Conservation (phyloP, 1,140 invertebrate genomes). For the Bombus balteatus region DNA sequence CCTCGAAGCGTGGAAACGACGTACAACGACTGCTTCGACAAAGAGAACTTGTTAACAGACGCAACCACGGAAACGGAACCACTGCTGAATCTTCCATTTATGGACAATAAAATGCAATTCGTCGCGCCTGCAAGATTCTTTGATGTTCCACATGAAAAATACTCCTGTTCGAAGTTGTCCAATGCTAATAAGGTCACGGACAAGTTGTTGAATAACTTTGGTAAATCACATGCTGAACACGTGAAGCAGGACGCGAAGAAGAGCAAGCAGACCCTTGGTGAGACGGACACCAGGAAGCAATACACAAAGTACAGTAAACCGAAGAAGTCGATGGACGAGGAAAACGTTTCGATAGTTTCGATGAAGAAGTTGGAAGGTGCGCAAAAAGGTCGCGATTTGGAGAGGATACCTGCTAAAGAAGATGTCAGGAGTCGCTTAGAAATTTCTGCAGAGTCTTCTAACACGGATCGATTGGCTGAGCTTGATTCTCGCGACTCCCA, state of each 20-base stretch:
- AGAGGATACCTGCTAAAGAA: conserved; percentile 8
- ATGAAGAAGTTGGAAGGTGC: conserved; percentile 12
- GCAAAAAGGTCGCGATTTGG: conserved; percentile 20
- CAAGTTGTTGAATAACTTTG: conserved; percentile 1
- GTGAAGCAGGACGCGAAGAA: neutral
- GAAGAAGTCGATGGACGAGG: neutral
- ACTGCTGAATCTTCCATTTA: neutral
- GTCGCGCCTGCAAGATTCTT: too few species aligned
- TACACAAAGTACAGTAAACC: conserved; percentile 21
- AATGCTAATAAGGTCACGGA: neutral
- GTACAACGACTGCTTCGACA: neutral
- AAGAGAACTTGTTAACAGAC: conserved; percentile 15
- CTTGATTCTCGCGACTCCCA: neutral
- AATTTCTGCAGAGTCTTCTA: too few species aligned
- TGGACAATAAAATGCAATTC: neutral
- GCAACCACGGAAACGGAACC: neutral
- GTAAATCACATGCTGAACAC: neutral
- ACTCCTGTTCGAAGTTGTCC: neutral
- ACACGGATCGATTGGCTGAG: too few species aligned
- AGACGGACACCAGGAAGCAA: conserved; percentile 1
- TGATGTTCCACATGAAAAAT: neutral
- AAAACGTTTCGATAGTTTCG: neutral
- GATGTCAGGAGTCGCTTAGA: neutral
- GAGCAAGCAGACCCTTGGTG: neutral
- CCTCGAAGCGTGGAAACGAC: too few species aligned